Evolutionary conservation across 2,113 vertebrate species (phyloP).

Genomic region (Parus major): DNA sequence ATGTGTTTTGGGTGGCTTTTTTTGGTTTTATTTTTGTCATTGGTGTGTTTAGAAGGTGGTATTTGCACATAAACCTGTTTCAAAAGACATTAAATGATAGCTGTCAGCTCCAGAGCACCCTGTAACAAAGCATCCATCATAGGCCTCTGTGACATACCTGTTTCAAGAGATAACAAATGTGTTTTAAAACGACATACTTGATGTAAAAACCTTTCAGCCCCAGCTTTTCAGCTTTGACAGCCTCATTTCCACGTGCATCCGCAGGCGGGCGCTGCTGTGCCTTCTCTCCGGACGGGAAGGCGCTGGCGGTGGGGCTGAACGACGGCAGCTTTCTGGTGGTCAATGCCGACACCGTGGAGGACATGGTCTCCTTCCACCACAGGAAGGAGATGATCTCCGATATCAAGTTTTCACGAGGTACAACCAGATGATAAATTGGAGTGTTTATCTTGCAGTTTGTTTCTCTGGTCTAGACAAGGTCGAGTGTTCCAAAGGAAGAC

Average conservation of each 20-base stretch:
- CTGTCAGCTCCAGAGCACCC: background rate
- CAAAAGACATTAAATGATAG: background rate
- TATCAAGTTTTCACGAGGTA: slow-evolving; percentile 95
- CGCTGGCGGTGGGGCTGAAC: slow-evolving; percentile 92
- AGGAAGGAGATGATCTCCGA: slow-evolving; percentile 96
- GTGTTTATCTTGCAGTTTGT: background rate
- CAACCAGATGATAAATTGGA: background rate
- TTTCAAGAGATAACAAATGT: background rate
- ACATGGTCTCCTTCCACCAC: slow-evolving; percentile 98
- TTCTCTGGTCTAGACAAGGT: background rate
- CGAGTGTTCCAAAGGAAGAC: background rate
- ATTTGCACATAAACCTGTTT: background rate
- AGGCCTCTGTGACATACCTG: background rate
- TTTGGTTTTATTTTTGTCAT: background rate
- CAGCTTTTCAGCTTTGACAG: background rate
- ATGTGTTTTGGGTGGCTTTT: background rate
- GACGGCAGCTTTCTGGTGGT: slow-evolving; percentile 98
- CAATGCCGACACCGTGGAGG: slow-evolving; percentile 95
- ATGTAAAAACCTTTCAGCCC: background rate
- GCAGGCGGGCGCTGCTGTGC: slow-evolving; percentile 94
- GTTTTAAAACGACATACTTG: background rate
- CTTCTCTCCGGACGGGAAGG: slow-evolving; percentile 97
- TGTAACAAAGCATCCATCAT: background rate
- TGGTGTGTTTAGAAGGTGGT: background rate
- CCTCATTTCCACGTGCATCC: background rate